Evolutionary conservation across 2,888 invertebrate genomes (phyloP).

Genomic region (Atrina japonica): DNA sequence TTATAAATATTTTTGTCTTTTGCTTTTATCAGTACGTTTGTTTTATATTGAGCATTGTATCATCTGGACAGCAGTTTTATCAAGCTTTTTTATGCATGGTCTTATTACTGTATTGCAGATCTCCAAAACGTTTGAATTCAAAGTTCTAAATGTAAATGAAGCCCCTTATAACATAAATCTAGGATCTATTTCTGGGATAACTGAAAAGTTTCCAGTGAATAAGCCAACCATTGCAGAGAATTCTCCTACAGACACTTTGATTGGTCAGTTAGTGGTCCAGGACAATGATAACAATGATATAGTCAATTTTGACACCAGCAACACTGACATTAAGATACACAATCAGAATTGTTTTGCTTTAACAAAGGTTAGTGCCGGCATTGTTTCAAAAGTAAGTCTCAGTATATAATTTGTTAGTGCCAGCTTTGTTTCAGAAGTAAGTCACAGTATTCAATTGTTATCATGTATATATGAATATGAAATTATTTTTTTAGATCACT

Average conservation of each 20-base stretch:
- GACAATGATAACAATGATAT: slow-evolving; percentile 55
- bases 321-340: slow-evolving; percentile 36
- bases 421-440: not conserved
- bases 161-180: slow-evolving; percentile 43
- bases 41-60: too few species aligned
- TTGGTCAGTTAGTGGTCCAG: slow-evolving; percentile 53
- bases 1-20: too few species aligned
- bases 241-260: slow-evolving; percentile 43
- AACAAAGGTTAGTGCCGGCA: slow-evolving; percentile 42
- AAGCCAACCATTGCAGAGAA: slow-evolving; percentile 56
- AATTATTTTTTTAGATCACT: too few species aligned
- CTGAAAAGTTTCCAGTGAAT: slow-evolving; percentile 37
- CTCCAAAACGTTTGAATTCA: slow-evolving; percentile 35
- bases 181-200: slow-evolving; percentile 27
- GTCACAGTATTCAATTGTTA: too few species aligned
- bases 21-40: too few species aligned
- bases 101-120: slow-evolving; percentile 37
- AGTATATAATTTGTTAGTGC: too few species aligned
- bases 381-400: not conserved
- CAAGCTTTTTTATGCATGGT: too few species aligned
- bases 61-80: too few species aligned
- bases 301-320: slow-evolving; percentile 43
- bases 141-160: slow-evolving; percentile 54
- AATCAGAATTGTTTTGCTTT: slow-evolving; percentile 50
- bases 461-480: too few species aligned